A percentile compares a stretch with the other conserved stretches of the same genome.
Conservation (phyloP, 1,140 invertebrate species). For the Aporrectodea caliginosa region DNA sequence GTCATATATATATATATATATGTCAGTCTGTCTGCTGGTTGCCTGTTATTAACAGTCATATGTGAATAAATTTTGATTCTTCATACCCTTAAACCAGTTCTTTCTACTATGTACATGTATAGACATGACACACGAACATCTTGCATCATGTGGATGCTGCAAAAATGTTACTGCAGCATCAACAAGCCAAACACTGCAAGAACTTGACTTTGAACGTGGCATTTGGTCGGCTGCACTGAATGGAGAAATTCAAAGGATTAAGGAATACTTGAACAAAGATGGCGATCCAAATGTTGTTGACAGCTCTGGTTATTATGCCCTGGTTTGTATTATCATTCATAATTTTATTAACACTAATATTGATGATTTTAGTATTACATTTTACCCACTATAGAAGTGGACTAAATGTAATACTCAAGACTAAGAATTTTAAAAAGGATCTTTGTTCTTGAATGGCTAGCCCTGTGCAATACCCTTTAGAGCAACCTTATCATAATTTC, state of each 20-base stretch:
- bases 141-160: background rate
- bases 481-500: background rate
- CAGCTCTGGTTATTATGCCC: slow-evolving; percentile 51
- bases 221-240: slow-evolving; percentile 71
- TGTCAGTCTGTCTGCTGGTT: no score
- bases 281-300: slow-evolving; percentile 39
- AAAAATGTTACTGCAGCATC: slow-evolving; percentile 42
- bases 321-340: slow-evolving; percentile 38
- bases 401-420: background rate
- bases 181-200: slow-evolving; percentile 70
- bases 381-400: background rate
- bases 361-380: background rate
- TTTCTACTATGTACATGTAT: no score
- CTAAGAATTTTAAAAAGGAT: background rate
- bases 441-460: background rate
- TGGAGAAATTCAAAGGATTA: slow-evolving; percentile 48
- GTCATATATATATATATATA: no score
- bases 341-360: background rate
- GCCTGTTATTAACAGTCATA: no score
- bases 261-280: slow-evolving; percentile 38
- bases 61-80: no score
- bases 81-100: no score
- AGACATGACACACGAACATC: background rate
- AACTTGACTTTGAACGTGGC: slow-evolving; percentile 85
- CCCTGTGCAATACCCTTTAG: background rate